Conservation (phyloP, 2,797 vertebrate species). For the Sternarchorhynchus goeldii region DNA sequence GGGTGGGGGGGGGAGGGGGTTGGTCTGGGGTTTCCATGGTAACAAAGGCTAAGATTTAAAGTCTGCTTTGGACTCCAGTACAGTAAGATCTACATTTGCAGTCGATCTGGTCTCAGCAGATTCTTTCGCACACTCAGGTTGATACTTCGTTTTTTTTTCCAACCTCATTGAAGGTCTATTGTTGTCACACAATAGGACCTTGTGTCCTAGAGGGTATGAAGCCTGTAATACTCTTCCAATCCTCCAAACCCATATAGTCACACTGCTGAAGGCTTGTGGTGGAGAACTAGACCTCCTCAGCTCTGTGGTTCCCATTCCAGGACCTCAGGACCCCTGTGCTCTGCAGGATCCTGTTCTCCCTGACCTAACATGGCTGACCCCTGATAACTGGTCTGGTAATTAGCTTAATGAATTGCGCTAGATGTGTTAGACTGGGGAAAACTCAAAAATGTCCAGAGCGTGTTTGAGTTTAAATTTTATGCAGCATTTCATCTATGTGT, state of each 20-base stretch:
- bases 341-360: background rate
- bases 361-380: background rate
- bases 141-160: background rate
- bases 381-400: background rate
- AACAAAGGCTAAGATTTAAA: conserved; percentile 41
- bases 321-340: background rate
- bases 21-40: conserved; percentile 46
- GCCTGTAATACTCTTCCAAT: conserved; percentile 10
- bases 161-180: conserved; percentile 5
- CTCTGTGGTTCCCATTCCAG: background rate
- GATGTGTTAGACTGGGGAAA: too few species aligned
- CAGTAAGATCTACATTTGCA: conserved; percentile 32
- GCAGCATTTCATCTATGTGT: too few species aligned
- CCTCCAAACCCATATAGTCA: conserved; percentile 8
- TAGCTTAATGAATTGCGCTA: background rate
- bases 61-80: conserved; percentile 38
- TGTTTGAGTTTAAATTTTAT: too few species aligned
- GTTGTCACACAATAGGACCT: conserved; percentile 20
- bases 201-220: conserved; percentile 3
- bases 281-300: background rate
- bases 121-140: too few species aligned
- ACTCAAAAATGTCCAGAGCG: too few species aligned
- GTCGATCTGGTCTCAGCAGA: conserved; percentile 1
- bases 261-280: background rate
- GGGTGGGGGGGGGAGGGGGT: conserved; percentile 29